Base-by-base conservation (phyloP, 2,888 invertebrate species). In the Athripsodes cinereus region DNA sequence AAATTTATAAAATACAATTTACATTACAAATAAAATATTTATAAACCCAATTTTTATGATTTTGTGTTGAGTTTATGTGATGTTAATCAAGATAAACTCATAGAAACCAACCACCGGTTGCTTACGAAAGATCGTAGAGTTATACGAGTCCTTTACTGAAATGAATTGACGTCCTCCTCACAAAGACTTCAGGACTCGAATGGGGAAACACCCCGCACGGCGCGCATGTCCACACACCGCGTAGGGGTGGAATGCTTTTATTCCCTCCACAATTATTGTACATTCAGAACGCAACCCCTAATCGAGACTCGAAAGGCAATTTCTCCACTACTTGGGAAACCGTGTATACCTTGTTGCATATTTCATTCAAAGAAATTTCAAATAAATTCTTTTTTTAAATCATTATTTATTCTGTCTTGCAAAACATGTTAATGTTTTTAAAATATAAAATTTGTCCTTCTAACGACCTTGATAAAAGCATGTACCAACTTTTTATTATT, bases 231-330 rank as follows among this genome's bases (percentile, higher is more conserved):
- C 13, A 8, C 40, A n/a, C 16, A 8, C 26, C 26, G 10, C 26
- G 26, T 40, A 40, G 16, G 40, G 40, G 40, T 40, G 13, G 16
- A 40, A 40, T 13, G 40, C 40, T 40, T 16, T 40, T 40, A n/a
- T 40, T 40, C 40, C 40, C 40, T 40, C 40, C 40, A 40, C 40
- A n/a, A 40, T 40, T 40, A 40, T 40, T 40, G 13, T 40, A n/a
- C 26, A 26, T 26, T 26, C 26, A 26, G 26, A 26, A 26, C 26
- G 26, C 26, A 26, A 26, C 26, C 26, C 26, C 26, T 26, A 26
- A 26, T 26, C 26, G 26, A 26, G 26, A 26, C 26, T 26, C 26
- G 26, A 26, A 26, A 26, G 26, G 26, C 10, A 26, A 26, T 26
- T 26, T 26, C 26, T 26, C 3, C 26, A 26, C 26, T 26, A 26